Conservation (phyloP, 2,888 invertebrate species). For the Heliconius aoede region DNA sequence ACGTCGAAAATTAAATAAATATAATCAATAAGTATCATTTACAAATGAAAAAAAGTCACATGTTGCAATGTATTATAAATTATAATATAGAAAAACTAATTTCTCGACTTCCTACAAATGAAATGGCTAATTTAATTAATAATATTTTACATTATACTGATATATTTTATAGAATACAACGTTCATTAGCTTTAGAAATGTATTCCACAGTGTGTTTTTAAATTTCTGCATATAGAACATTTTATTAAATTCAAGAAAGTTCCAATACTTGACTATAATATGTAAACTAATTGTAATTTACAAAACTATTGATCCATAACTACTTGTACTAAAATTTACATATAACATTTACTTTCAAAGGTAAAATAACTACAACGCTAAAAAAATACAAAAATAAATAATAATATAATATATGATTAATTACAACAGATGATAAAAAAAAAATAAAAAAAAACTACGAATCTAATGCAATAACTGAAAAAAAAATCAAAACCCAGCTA, state of each 20-base stretch:
- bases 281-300: too few species aligned
- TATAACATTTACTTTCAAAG: not conserved
- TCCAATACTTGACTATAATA: too few species aligned
- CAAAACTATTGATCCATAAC: not conserved
- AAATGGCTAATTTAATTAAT: too few species aligned
- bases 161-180: not conserved
- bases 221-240: not conserved
- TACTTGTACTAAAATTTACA: not conserved
- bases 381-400: not conserved
- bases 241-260: too few species aligned
- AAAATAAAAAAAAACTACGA: conserved; percentile 17
- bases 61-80: too few species aligned
- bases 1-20: too few species aligned
- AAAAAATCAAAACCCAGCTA: conserved; percentile 62
- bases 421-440: conserved; percentile 5
- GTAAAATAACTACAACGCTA: not conserved
- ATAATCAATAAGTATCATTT: too few species aligned
- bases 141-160: too few species aligned
- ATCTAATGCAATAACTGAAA: conserved; percentile 38
- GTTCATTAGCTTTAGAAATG: not conserved
- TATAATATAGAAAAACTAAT: too few species aligned
- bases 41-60: too few species aligned
- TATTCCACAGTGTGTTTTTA: not conserved
- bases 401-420: not conserved
- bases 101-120: too few species aligned